Percentiles rank a stretch among this genome's conserved stretches.
Evolutionary conservation across 2,888 invertebrate species (phyloP).

Genomic region (Leucania comma): DNA sequence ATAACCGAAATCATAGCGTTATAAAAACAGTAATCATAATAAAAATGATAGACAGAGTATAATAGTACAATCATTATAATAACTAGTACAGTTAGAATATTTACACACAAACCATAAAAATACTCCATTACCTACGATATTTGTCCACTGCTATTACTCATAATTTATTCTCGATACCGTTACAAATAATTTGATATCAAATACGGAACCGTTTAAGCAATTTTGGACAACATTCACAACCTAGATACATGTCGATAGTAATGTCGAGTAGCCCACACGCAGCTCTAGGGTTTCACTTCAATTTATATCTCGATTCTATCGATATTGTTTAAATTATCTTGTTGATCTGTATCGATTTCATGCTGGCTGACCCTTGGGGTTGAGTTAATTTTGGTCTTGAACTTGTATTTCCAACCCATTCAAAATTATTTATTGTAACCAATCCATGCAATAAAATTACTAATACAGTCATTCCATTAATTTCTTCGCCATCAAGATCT

Average conservation of each 20-base stretch:
- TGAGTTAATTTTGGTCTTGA: constrained; percentile 1
- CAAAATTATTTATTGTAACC: not conserved
- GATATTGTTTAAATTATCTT: constrained; percentile 50
- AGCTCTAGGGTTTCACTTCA: constrained; percentile 50
- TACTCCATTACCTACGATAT: constrained; percentile 40
- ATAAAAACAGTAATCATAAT: constrained; percentile 27
- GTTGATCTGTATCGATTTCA: constrained; percentile 40
- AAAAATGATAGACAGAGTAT: constrained; percentile 22
- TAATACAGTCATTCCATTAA: not conserved
- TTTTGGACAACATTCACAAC: constrained; percentile 59
- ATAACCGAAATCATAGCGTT: constrained; percentile 21
- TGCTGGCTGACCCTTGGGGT: constrained; percentile 10
- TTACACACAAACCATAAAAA: constrained; percentile 45
- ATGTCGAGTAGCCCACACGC: constrained; percentile 62
- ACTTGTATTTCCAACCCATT: not conserved
- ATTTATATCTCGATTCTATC: constrained; percentile 48
- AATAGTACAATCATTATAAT: constrained; percentile 37
- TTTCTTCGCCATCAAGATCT: not conserved
- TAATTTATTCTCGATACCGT: constrained; percentile 57
- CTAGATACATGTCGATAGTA: constrained; percentile 55
- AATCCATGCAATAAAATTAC: not conserved
- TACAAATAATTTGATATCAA: constrained; percentile 61
- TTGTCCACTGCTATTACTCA: constrained; percentile 51
- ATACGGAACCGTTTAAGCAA: constrained; percentile 55
- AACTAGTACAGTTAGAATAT: constrained; percentile 48